Percentiles rank a stretch among this genome's conserved stretches.
Evolutionary conservation across 1,140 invertebrate species (phyloP).

Genomic region (Pollicipes pollicipes): DNA sequence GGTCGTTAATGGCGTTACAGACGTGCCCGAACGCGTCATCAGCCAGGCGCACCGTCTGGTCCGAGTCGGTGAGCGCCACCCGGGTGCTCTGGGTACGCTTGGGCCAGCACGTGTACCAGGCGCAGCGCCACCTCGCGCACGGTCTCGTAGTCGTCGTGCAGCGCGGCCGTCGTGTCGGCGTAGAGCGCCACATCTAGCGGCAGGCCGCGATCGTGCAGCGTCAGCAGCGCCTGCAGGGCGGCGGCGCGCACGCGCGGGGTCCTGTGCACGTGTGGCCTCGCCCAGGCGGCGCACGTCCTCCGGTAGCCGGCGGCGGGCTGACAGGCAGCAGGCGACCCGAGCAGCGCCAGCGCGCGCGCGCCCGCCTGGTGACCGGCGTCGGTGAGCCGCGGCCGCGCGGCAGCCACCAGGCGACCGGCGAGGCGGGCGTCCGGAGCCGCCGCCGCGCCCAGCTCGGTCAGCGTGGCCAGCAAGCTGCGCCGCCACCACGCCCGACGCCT

Average conservation of each 20-base stretch:
- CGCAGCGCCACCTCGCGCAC: conserved; percentile 69
- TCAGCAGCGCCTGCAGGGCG: not conserved
- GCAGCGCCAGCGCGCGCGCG: not conserved
- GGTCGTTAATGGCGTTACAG: conserved; percentile 41
- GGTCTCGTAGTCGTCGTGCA: conserved; percentile 87
- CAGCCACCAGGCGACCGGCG: not conserved
- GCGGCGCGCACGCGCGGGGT: conserved; percentile 2
- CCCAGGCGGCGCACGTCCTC: not conserved
- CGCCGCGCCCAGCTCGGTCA: not conserved
- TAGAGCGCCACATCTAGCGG: conserved; percentile 38
- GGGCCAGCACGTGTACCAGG: conserved; percentile 49
- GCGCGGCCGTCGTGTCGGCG: conserved; percentile 54
- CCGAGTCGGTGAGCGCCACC: conserved; percentile 17
- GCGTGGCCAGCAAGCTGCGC: not conserved
- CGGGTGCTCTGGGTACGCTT: conserved; percentile 72
- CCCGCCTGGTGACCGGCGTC: not conserved
- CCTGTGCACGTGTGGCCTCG: not conserved
- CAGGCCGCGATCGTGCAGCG: not conserved
- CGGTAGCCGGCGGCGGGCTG: not conserved
- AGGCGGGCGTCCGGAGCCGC: not conserved
- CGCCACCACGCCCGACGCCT: not conserved
- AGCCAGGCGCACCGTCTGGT: conserved; percentile 46
- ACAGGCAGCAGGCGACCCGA: conserved; percentile 3
- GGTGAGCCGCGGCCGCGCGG: not conserved
- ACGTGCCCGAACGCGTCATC: conserved; percentile 95